phyloP scores from a whole-genome alignment of 2,888 invertebrate genomes.

The Halocaridina rubra region DNA sequence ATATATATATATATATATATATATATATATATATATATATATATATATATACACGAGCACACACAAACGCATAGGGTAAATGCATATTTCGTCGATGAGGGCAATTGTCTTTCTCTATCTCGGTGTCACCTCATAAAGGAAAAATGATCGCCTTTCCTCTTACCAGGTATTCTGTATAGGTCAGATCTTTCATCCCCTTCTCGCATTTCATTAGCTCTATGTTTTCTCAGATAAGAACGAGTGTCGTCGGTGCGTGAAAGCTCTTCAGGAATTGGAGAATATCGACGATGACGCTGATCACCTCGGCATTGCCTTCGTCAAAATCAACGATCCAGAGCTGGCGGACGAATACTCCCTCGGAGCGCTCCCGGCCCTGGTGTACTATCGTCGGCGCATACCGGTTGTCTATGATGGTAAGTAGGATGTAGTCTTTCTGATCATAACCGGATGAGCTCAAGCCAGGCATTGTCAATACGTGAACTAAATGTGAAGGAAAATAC shows the following conservation, averaged over 20 bases:
- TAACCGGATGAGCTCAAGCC: too few relatives aligned
- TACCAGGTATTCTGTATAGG: not conserved
- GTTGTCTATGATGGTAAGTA: slow-evolving; percentile 90
- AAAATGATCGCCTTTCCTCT: too few relatives aligned
- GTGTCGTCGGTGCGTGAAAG: slow-evolving; percentile 91
- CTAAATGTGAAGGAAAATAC: too few relatives aligned
- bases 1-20: too few relatives aligned
- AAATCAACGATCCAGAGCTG: slow-evolving; percentile 90
- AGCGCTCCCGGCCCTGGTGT: slow-evolving; percentile 86
- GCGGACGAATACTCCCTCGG: slow-evolving; percentile 94
- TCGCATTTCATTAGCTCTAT: not conserved
- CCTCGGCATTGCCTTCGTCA: slow-evolving; percentile 92
- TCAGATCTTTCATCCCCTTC: not conserved
- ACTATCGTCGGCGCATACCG: slow-evolving; percentile 93
- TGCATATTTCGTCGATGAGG: too few relatives aligned
- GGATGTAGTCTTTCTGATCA: too few relatives aligned
- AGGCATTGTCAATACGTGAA: too few relatives aligned
- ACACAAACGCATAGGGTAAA: too few relatives aligned
- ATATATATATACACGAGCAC: too few relatives aligned
- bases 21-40: too few relatives aligned
- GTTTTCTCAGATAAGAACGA: slow-evolving; percentile 84
- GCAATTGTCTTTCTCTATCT: too few relatives aligned
- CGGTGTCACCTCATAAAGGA: too few relatives aligned
- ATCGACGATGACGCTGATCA: slow-evolving; percentile 95
- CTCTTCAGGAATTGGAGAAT: slow-evolving; percentile 90